phyloP scores from a whole-genome alignment of 2,113 vertebrate species.

The Morone chrysops region DNA sequence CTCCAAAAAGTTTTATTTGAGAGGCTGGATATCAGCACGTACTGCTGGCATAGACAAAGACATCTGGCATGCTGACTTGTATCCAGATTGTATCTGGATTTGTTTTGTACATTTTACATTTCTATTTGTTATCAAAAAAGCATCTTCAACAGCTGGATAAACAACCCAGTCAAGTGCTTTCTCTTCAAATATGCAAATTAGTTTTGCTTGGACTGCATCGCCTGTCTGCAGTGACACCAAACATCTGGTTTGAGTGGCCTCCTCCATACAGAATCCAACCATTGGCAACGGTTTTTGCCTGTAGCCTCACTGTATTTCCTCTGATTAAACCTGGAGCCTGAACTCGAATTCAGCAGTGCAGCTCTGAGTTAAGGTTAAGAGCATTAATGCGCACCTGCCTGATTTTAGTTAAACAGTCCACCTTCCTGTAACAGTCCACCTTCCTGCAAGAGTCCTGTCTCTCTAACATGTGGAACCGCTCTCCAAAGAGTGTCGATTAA shows the following conservation, averaged over 20 bases:
- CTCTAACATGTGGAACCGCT: background rate
- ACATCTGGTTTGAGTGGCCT: constrained; percentile 47
- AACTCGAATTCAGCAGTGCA: background rate
- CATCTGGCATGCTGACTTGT: background rate
- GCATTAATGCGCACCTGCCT: background rate
- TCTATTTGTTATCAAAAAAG: constrained; percentile 12
- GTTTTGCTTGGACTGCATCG: background rate
- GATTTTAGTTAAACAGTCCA: too few relatives aligned
- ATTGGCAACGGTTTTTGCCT: background rate
- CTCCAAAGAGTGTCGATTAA: background rate
- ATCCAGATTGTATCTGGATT: background rate
- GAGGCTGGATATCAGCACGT: background rate
- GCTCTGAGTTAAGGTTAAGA: background rate
- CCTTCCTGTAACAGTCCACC: too few relatives aligned
- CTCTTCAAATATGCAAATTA: constrained; percentile 47
- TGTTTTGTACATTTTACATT: constrained; percentile 9
- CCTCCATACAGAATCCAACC: background rate
- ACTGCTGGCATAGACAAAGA: background rate
- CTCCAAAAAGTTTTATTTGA: background rate
- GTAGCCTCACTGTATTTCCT: constrained; percentile 3
- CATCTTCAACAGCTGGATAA: constrained; percentile 37
- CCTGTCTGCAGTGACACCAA: constrained; percentile 24
- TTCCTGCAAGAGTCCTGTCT: background rate
- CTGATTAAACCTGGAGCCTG: constrained; percentile 16
- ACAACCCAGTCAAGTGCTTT: background rate